Percentiles rank a stretch among this genome's conserved stretches.
phyloP scores from a whole-genome alignment of 2,888 invertebrate species.

The Mantis religiosa region DNA sequence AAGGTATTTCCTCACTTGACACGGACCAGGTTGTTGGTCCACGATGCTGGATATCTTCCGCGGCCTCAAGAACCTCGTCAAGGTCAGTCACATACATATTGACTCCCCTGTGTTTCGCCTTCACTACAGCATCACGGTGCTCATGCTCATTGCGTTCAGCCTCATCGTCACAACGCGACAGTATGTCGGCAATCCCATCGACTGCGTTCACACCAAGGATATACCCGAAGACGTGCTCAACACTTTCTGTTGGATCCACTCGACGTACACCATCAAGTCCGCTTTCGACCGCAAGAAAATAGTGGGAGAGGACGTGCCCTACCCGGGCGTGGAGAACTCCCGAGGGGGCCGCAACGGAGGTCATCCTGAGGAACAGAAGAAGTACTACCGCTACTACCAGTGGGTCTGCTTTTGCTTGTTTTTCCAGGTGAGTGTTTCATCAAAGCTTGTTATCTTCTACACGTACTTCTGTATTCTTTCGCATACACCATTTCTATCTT shows the following conservation, averaged over 20 bases:
- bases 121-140: constrained; percentile 88
- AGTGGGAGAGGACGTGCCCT: constrained; percentile 67
- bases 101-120: constrained; percentile 86
- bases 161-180: constrained; percentile 87
- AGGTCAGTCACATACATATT: constrained; percentile 86
- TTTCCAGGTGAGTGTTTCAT: constrained; percentile 74
- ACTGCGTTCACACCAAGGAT: constrained; percentile 90
- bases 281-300: constrained; percentile 67
- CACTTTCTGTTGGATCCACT: constrained; percentile 95
- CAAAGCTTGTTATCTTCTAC: no score
- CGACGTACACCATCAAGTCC: constrained; percentile 83
- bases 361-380: constrained; percentile 42
- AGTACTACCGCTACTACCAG: constrained; percentile 88
- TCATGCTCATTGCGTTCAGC: constrained; percentile 83
- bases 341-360: constrained; percentile 32
- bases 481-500: no score
- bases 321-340: constrained; percentile 72
- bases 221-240: constrained; percentile 78
- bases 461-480: no score
- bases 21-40: neutral
- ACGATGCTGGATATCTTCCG: constrained; percentile 94
- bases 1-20: neutral
- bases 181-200: constrained; percentile 92
- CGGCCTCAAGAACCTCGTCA: constrained; percentile 88
- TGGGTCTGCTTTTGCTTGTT: constrained; percentile 97